phyloP scores from a whole-genome alignment of 1,140 invertebrate species.

The Hyposmocoma kahamanoa region DNA sequence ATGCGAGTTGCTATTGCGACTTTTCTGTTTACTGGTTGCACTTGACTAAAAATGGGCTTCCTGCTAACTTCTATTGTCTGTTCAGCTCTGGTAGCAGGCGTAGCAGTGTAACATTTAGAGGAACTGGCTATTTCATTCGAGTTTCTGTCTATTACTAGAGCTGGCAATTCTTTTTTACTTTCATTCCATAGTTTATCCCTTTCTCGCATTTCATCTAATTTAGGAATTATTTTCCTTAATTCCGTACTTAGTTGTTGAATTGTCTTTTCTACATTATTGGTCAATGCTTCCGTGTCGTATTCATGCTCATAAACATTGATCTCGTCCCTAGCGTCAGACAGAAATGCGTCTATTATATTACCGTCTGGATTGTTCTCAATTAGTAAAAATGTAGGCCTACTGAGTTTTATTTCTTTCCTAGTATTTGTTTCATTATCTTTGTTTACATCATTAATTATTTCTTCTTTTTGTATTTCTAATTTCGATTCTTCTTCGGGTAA shows the following conservation, averaged over 20 bases:
- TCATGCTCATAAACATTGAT: constrained; percentile 54
- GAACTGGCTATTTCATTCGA: constrained; percentile 42
- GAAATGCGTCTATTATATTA: constrained; percentile 71
- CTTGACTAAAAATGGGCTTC: too few species aligned
- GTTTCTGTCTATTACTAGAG: constrained; percentile 45
- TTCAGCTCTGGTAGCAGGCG: neutral
- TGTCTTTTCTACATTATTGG: constrained; percentile 60
- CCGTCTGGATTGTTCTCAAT: constrained; percentile 51
- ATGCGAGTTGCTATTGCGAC: constrained; percentile 6
- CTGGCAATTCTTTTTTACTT: constrained; percentile 26
- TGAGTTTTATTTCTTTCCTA: constrained; percentile 55
- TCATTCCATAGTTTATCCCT: constrained; percentile 52
- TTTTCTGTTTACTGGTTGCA: too few species aligned
- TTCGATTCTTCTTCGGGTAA: constrained; percentile 10
- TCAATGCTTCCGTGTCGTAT: constrained; percentile 53
- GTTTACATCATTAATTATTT: constrained; percentile 33
- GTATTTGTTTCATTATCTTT: constrained; percentile 56
- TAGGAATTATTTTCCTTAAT: constrained; percentile 63
- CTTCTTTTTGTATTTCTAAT: constrained; percentile 20
- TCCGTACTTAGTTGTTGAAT: constrained; percentile 65
- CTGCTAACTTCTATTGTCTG: too few species aligned
- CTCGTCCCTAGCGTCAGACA: constrained; percentile 71
- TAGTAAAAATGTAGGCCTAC: constrained; percentile 61
- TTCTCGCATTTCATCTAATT: constrained; percentile 65
- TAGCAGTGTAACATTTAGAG: constrained; percentile 13